Evolutionary conservation across 2,797 vertebrate genomes (phyloP).

Genomic region (Miichthys miiuy): DNA sequence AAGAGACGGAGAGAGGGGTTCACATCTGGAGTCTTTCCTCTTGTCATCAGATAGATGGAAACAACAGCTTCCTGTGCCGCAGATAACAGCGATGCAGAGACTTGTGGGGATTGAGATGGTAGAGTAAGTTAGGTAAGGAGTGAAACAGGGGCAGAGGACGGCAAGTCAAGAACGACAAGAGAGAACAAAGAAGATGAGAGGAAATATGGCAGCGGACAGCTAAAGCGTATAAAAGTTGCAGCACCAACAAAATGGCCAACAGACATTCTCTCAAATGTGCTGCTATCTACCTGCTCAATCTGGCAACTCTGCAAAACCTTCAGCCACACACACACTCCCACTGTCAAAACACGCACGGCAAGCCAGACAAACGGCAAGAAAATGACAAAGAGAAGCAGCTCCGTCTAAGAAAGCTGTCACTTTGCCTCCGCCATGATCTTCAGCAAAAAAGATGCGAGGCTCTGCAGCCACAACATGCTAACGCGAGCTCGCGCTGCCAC

Average conservation of each 20-base stretch:
- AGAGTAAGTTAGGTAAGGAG: conserved; percentile 38
- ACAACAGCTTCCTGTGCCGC: conserved; percentile 83
- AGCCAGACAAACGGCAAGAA: conserved; percentile 57
- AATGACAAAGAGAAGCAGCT: conserved; percentile 69
- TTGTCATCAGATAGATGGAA: conserved; percentile 91
- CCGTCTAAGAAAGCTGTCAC: conserved; percentile 79
- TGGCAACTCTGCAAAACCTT: conserved; percentile 50
- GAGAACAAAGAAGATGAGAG: neutral
- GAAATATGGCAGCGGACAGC: conserved; percentile 24
- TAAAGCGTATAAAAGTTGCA: conserved; percentile 36
- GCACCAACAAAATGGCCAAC: conserved; percentile 62
- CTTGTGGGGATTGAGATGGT: conserved; percentile 31
- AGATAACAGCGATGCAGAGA: conserved; percentile 75
- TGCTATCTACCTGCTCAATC: conserved; percentile 57
- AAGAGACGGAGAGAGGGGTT: conserved; percentile 66
- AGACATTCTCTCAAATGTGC: conserved; percentile 34
- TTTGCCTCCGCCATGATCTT: conserved; percentile 55
- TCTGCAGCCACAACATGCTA: conserved; percentile 73
- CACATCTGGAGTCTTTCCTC: conserved; percentile 93
- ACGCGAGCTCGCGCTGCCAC: conserved; percentile 76
- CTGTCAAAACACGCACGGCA: conserved; percentile 49
- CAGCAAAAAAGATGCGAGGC: conserved; percentile 66
- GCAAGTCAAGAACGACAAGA: conserved; percentile 12
- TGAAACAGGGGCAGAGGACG: conserved; percentile 28
- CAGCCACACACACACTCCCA: conserved; percentile 25